phyloP scores from a whole-genome alignment of 2,888 invertebrate genomes.

The Colletes collaris region DNA sequence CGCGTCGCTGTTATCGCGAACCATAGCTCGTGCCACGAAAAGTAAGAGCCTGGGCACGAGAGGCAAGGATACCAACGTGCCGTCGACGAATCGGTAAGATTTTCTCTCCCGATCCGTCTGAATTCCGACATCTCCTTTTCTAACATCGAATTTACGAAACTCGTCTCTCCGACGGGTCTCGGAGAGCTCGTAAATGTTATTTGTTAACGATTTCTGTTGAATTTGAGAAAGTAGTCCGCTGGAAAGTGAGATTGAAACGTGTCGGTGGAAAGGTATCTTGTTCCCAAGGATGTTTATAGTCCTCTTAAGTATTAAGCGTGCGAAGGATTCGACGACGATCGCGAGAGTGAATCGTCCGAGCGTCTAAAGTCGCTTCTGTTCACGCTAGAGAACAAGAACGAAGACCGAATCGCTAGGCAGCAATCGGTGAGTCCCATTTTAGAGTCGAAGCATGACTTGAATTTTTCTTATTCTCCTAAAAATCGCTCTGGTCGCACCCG shows the following conservation, averaged over 20 bases:
- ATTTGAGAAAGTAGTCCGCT: no score
- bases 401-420: constrained; percentile 39
- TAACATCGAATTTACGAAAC: no score
- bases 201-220: no score
- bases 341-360: no score
- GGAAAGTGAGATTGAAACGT: no score
- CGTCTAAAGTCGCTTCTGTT: not conserved
- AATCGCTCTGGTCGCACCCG: not conserved
- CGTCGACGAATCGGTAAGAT: constrained; percentile 56
- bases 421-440: constrained; percentile 51
- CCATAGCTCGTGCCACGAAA: constrained; percentile 21
- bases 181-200: no score
- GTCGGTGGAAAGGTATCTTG: no score
- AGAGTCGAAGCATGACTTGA: constrained; percentile 62
- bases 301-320: no score
- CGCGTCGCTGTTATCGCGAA: constrained; percentile 33
- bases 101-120: constrained; percentile 21
- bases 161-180: no score
- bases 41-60: constrained; percentile 33
- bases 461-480: constrained; percentile 29
- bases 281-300: no score
- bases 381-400: constrained; percentile 26
- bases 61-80: constrained; percentile 34
- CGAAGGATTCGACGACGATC: not conserved
- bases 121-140: no score